Evolutionary conservation across 2,888 invertebrate species (phyloP), one percentile per base, ranked within the genome.

Genomic region (Thera britannica): DNA sequence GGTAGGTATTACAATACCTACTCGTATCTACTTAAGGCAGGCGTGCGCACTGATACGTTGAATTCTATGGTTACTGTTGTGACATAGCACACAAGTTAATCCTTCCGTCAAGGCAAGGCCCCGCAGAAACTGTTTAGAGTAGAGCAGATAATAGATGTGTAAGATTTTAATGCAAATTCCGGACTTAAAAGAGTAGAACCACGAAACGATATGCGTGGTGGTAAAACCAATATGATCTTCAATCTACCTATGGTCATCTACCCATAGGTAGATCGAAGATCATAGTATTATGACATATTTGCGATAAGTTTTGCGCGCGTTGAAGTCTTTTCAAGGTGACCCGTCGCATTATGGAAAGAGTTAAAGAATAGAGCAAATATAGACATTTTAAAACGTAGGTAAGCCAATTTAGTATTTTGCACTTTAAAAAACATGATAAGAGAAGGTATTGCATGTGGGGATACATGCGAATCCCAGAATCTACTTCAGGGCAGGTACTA

Each of bases 1-100:
- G 79, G 75, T 76, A 79, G 76, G 79, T 76, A 77, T 77, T 78
- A 80, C 79, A 67, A 73, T 74, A 70, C 72, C 68, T 72, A 72
- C 70, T 68, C 56, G 59, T 60, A 58, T 51, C 55, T 68, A 63
- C 65, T 61, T 61, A 58, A 57, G 60, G 62, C 67, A 54, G 65
- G 59, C 65, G 68, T 57, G 72, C 67, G 57, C 62, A 46, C 46
- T 68, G 44, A 57, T 62, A 68, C 23, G 35, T 44, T 35, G 12
- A n/a, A 58, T 48, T 52, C 12, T 56, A 56, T 55, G 46, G 54
- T 46, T 12, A 36, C 12, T 60, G 51, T 62, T 64, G 64, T 58
- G 64, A 64, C 58, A 63, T 23, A 11, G n/a, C n/a, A 49, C 51
- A 52, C 34, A 49, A 51, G 41, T 51, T 51, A 58, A 58, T 64